phyloP scores from a whole-genome alignment of 2,888 invertebrate species.

The Heterodera filipjevi region DNA sequence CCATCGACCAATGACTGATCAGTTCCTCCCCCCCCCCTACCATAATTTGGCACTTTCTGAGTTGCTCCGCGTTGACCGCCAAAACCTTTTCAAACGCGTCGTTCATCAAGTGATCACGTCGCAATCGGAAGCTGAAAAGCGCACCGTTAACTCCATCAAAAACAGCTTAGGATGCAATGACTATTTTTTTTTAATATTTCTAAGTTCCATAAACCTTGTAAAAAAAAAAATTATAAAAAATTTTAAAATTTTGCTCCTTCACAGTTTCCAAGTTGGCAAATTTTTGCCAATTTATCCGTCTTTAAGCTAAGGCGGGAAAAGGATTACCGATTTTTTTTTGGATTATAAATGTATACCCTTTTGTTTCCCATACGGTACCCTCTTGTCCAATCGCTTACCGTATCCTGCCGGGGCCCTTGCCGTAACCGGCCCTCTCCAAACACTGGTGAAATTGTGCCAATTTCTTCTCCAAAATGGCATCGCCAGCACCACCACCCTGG shows the following conservation, averaged over 20 bases:
- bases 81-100: slow-evolving; percentile 95
- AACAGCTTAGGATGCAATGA: too few species aligned
- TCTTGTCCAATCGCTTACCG: slow-evolving; percentile 72
- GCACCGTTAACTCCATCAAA: too few species aligned
- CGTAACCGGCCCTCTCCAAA: slow-evolving; percentile 92
- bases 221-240: too few species aligned
- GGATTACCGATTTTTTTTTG: too few species aligned
- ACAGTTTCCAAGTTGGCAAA: not conserved
- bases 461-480: slow-evolving; percentile 69
- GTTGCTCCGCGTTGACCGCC: slow-evolving; percentile 90
- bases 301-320: too few species aligned
- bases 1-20: not conserved
- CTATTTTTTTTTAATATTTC: too few species aligned
- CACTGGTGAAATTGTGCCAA: slow-evolving; percentile 90
- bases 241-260: too few species aligned
- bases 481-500: not conserved
- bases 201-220: too few species aligned
- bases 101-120: slow-evolving; percentile 88
- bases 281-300: too few species aligned
- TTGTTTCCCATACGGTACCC: too few species aligned
- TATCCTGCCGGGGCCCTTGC: slow-evolving; percentile 93
- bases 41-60: slow-evolving; percentile 65
- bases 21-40: not conserved
- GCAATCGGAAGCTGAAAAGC: slow-evolving; percentile 80
- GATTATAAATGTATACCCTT: too few species aligned